Base-by-base conservation (phyloP, 2,888 invertebrate genomes). In the Melinaea marsaeus region DNA sequence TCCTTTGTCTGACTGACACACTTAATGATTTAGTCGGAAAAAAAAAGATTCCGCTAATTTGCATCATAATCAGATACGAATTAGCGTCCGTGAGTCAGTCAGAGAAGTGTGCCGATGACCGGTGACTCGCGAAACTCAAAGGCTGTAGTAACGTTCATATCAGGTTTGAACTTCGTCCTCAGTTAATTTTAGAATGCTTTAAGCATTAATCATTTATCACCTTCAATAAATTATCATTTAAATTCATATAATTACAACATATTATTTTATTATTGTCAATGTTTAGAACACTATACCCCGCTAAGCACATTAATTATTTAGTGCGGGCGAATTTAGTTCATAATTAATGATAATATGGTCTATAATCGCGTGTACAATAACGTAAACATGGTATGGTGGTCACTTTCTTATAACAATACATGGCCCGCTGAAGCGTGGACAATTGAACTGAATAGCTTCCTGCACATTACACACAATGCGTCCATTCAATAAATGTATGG, bases 361-460 rank as follows among this genome's bases (percentile, higher is more conserved):
- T 46, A 58, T 63, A 60, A 63, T 66, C 2, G 7, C 33, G 60
- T 64, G 47, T 2, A 37, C 13, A 13, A 45, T 48, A 54, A 64
- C 58, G 62, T 62, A 61, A 64, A 65, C 65, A 73, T 65, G 60
- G 58, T 64, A 58, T 48, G 65, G 62, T 66, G 66, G 57, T 68
- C 69, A 72, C 74, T 75, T 77, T 77, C 75, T 73, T 76, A 75
- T 75, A 73, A 72, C 74, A 76, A 75, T 75, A 78, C 73, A 78
- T 79, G 79, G 77, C 63, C 78, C 79, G 79, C 71, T 78, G 73
- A 77, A 74, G 75, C 85, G 76, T 79, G 73, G 72, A 85, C 85
- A 86, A 86, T 86, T 79, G 82, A 58, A 71, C 79, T 79, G 79
- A 77, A 86, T 86, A 80, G 79, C 83, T 88, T 88, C 86, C 88